Base-by-base conservation (phyloP, 2,888 invertebrate species). In the Calameuta filiformis region DNA sequence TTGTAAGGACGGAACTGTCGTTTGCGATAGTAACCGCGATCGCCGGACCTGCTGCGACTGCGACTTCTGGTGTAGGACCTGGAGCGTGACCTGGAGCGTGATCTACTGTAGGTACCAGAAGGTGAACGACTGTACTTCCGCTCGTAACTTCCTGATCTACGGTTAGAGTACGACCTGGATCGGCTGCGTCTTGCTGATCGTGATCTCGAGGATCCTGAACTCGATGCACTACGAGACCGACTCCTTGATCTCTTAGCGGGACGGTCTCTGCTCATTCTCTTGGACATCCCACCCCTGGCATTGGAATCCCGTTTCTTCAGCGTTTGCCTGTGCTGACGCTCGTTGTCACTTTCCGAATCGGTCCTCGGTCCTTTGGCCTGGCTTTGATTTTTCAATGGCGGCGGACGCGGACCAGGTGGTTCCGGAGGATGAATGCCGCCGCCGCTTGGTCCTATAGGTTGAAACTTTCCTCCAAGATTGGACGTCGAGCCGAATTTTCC, bases 151-250 rank as follows among this genome's bases (percentile, higher is more conserved):
- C 91, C 91, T 4, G 91, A 91, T 40, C 91, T 83, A 34, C 90
- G 85, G 77, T 90, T 90, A 2, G 91, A 91, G 79, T 91, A 91
- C 0, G 92, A 91, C 11, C 91, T 85, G 0, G 94, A 94, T 73
- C 93, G 92, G 12, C 93, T 92, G 12, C 93, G 91, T 6, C 94
- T 93, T 12, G 94, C 93, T 4, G 95, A 94, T 23, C 95, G 93
- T 3, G 95, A 94, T 1, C 95, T 93, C 87, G 95, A 95, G 83
- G 95, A 94, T 84, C 95, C 94, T 0, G 94, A 94, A 3, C 95
- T 94, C 0, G 95, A 95, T 12, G 92, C 92, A 80, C 93, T 93
- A 73, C 92, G 92, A 1, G 94, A 93, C 35, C 92, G 90, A 80
- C 92, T 92, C 75, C 90, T 84, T n/a, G 90, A 88, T 23, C 89